Evolutionary conservation across 2,888 invertebrate genomes (phyloP).

Genomic region (Rhamphomyia laevipes): DNA sequence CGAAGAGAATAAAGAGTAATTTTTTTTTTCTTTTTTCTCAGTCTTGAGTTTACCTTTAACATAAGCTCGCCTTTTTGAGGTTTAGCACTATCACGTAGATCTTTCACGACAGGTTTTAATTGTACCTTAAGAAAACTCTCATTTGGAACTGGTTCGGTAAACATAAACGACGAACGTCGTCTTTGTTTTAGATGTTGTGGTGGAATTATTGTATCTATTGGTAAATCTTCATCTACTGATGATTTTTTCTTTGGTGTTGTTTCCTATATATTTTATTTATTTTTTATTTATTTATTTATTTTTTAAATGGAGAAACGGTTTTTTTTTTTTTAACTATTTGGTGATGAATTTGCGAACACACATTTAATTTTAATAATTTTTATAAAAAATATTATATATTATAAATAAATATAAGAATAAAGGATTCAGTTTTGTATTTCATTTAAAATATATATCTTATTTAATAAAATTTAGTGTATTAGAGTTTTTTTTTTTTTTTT

Average conservation of each 20-base stretch:
- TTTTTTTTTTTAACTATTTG: too few relatives aligned
- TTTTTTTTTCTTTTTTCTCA: too few relatives aligned
- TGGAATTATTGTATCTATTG: constrained; percentile 32
- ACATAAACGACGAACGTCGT: constrained; percentile 36
- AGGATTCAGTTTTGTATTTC: too few relatives aligned
- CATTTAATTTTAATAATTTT: too few relatives aligned
- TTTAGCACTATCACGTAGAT: constrained; percentile 30
- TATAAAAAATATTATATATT: too few relatives aligned
- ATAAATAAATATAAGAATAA: too few relatives aligned
- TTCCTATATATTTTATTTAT: neutral
- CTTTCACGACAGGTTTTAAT: constrained; percentile 47
- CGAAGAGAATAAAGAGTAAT: too few relatives aligned
- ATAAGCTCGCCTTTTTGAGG: constrained; percentile 30
- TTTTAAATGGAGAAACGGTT: constrained; percentile 4
- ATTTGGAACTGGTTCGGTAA: constrained; percentile 39
- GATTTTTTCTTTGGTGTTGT: neutral
- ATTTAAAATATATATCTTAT: too few relatives aligned
- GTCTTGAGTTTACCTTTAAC: constrained; percentile 27
- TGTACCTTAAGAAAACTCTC: constrained; percentile 48
- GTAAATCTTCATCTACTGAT: constrained; percentile 24
- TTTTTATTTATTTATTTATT: constrained; percentile 8
- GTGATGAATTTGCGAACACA: too few relatives aligned
- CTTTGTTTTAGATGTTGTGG: constrained; percentile 22
- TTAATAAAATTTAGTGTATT: too few relatives aligned
- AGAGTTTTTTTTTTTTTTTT: too few relatives aligned